These are phyloP conservation scores for Bambusicola thoracicus DNA, from an alignment of 2,113 vertebrate genomes.

Conservation along the genomic window DNA sequence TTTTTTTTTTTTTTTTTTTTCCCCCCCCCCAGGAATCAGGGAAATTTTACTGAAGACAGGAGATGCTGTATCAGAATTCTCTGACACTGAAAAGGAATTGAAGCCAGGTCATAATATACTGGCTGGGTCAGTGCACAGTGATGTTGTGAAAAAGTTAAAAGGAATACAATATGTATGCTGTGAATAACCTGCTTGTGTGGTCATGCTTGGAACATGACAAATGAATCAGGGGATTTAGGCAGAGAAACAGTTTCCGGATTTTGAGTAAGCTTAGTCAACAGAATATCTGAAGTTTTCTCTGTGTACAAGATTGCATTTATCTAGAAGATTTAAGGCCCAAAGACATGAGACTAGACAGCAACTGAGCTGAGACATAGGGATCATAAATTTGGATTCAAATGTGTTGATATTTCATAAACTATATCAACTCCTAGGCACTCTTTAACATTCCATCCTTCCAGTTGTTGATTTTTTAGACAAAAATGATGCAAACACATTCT, in stretches of 20 bases:
- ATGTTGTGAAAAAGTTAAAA: conserved; percentile 18
- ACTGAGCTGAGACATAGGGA: not conserved
- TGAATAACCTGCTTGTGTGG: conserved; percentile 36
- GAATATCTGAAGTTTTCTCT: conserved; percentile 52
- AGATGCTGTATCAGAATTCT: not conserved
- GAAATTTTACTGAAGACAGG: not conserved
- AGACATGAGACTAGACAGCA: not conserved
- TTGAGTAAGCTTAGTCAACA: conserved; percentile 61
- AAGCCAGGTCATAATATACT: not conserved
- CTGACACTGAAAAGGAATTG: not conserved
- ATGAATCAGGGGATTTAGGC: conserved; percentile 54
- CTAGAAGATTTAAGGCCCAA: conserved; percentile 33
- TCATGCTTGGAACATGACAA: conserved; percentile 48
- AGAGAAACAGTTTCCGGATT: conserved; percentile 54
- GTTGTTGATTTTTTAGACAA: not conserved
- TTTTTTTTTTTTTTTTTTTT: no score
- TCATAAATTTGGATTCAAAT: not conserved
- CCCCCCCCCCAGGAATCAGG: not conserved
- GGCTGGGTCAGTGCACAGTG: not conserved
- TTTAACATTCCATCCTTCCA: not conserved
- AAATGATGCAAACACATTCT: not conserved
- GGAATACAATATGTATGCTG: conserved; percentile 6
- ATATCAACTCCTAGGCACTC: not conserved
- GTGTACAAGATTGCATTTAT: not conserved
- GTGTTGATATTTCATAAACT: not conserved